phyloP scores from a whole-genome alignment of 2,113 vertebrate genomes.

The Spizaetus ornatus region DNA sequence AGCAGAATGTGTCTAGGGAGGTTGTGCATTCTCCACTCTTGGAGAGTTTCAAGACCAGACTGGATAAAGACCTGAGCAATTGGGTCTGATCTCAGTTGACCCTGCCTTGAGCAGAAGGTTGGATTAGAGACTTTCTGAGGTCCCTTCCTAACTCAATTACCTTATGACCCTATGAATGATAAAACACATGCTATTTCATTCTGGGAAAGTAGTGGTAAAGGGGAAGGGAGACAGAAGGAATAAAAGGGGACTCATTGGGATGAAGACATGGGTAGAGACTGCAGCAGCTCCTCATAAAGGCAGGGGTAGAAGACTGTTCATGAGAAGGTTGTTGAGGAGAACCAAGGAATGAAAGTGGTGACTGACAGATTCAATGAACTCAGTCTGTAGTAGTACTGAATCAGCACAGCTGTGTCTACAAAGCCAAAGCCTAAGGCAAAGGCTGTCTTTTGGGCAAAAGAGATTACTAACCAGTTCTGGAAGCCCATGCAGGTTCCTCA shows the following conservation, averaged over 20 bases:
- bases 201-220: background rate
- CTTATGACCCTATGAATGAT: background rate
- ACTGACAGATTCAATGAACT: background rate
- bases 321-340: background rate
- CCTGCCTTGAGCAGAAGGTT: background rate
- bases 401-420: background rate
- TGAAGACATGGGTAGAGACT: background rate
- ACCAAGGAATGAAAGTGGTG: background rate
- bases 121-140: background rate
- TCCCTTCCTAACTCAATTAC: background rate
- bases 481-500: background rate
- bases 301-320: background rate
- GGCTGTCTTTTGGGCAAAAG: background rate
- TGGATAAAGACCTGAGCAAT: background rate
- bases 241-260: background rate
- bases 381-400: background rate
- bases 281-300: background rate
- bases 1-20: background rate
- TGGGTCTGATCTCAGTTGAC: background rate
- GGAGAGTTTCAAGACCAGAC: background rate
- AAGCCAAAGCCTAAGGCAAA: background rate
- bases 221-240: background rate
- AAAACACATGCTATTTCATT: background rate
- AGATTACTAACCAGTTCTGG: background rate
- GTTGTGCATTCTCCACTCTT: background rate